A percentile compares a stretch with the other conserved stretches of the same genome.
These are phyloP conservation scores for Drymonia ruficornis DNA, from an alignment of 2,888 invertebrate species.

Conservation along the genomic window DNA sequence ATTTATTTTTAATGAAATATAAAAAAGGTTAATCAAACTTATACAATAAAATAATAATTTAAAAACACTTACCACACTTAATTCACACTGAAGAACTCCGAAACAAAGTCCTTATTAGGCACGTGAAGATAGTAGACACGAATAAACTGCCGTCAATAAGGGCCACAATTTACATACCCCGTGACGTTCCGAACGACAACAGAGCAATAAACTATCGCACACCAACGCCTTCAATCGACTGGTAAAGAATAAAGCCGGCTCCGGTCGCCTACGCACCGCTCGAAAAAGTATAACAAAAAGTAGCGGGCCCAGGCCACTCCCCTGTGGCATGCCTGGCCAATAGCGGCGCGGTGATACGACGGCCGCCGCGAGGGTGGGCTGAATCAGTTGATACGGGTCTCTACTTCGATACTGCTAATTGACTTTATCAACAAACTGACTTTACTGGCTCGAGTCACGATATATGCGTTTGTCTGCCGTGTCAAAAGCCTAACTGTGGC, in stretches of 20 bases:
- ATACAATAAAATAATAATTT: constrained; percentile 29
- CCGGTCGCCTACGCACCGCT: constrained; percentile 75
- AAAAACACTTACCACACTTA: constrained; percentile 54
- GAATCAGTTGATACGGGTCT: constrained; percentile 79
- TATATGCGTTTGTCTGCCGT: constrained; percentile 81
- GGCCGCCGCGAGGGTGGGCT: constrained; percentile 73
- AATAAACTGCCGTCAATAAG: constrained; percentile 60
- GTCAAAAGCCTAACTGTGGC: constrained; percentile 82
- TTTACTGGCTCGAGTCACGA: constrained; percentile 83
- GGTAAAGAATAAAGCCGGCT: constrained; percentile 75
- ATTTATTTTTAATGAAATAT: not conserved
- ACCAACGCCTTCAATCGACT: constrained; percentile 82
- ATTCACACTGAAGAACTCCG: constrained; percentile 55
- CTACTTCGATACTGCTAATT: constrained; percentile 83
- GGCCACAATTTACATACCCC: constrained; percentile 73
- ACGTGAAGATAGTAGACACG: constrained; percentile 64
- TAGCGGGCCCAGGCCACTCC: constrained; percentile 74
- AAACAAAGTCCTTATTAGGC: constrained; percentile 66
- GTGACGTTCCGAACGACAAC: constrained; percentile 65
- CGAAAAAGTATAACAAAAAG: constrained; percentile 74
- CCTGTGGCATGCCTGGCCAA: constrained; percentile 72
- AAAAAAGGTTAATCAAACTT: constrained; percentile 7
- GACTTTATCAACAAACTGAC: constrained; percentile 85
- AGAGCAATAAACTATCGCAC: constrained; percentile 81
- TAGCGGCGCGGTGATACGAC: constrained; percentile 60